Evolutionary conservation across 2,113 vertebrate genomes (phyloP).

Genomic region (Sphyrna mokarran): DNA sequence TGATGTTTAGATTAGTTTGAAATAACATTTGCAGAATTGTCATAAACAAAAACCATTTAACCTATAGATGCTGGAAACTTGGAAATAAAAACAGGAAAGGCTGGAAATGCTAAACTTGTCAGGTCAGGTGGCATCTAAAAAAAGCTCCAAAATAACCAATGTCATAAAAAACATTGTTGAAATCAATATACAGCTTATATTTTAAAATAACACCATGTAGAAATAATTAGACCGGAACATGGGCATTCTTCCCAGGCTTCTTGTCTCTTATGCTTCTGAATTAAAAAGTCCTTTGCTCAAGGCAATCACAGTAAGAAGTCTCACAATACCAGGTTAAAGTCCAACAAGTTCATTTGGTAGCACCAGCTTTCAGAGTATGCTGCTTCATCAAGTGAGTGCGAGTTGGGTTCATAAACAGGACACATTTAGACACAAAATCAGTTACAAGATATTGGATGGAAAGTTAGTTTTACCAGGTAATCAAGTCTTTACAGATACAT

Average conservation of each 20-base stretch:
- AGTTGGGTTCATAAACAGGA: too few species aligned
- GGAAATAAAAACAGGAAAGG: not conserved
- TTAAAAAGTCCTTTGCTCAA: too few species aligned
- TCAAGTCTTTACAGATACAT: too few species aligned
- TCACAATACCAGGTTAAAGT: too few species aligned
- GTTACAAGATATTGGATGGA: too few species aligned
- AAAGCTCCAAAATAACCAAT: not conserved
- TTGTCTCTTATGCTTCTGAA: too few species aligned
- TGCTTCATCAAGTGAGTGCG: too few species aligned
- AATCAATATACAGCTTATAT: not conserved
- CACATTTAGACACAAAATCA: too few species aligned
- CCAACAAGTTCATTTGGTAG: too few species aligned
- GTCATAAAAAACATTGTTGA: not conserved
- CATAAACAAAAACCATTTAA: not conserved
- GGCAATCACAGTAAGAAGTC: too few species aligned
- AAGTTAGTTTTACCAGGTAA: too few species aligned
- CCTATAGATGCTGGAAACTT: not conserved
- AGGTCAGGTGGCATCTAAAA: not conserved
- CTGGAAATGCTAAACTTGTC: not conserved
- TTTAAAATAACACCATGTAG: not conserved
- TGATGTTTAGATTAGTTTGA: not conserved
- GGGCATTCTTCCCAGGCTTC: not conserved
- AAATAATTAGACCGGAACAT: not conserved
- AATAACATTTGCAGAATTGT: not conserved
- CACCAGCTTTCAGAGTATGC: too few species aligned